phyloP scores from a whole-genome alignment of 2,888 invertebrate species.

The Punctoribates punctum region DNA sequence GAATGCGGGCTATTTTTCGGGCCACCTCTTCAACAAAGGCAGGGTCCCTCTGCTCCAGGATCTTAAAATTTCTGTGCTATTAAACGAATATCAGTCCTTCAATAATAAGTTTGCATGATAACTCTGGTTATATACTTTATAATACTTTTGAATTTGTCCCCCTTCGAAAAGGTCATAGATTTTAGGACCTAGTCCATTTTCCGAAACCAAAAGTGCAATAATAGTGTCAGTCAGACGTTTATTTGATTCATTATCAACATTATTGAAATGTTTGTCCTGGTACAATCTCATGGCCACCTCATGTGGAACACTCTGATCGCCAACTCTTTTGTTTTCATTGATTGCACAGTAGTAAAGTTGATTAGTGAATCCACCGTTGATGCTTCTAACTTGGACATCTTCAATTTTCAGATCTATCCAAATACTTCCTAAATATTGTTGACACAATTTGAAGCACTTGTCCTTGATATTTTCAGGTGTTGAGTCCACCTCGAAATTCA shows the following conservation, averaged over 20 bases:
- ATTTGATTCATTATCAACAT: neutral
- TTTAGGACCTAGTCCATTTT: slow-evolving; percentile 70
- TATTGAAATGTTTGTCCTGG: neutral
- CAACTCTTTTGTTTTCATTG: neutral
- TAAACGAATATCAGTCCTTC: too few relatives aligned
- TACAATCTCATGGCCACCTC: neutral
- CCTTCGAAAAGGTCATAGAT: slow-evolving; percentile 92
- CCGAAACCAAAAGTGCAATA: neutral
- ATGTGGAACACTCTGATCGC: neutral
- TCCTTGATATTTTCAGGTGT: slow-evolving; percentile 1
- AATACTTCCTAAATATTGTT: neutral
- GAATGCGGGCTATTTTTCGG: slow-evolving; percentile 86
- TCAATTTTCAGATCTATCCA: neutral
- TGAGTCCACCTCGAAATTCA: neutral
- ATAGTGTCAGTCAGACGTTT: slow-evolving; percentile 3
- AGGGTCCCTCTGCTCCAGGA: slow-evolving; percentile 73
- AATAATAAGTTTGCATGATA: too few relatives aligned
- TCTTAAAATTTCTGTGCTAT: slow-evolving; percentile 64
- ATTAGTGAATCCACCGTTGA: neutral
- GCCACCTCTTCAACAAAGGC: slow-evolving; percentile 77
- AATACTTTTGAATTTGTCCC: slow-evolving; percentile 87
- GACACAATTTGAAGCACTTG: neutral
- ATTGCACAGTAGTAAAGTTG: slow-evolving; percentile 14
- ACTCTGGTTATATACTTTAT: slow-evolving; percentile 11
- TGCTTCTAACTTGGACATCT: neutral